Conservation (phyloP, 2,797 vertebrate species). For the Rallus crepitans region DNA sequence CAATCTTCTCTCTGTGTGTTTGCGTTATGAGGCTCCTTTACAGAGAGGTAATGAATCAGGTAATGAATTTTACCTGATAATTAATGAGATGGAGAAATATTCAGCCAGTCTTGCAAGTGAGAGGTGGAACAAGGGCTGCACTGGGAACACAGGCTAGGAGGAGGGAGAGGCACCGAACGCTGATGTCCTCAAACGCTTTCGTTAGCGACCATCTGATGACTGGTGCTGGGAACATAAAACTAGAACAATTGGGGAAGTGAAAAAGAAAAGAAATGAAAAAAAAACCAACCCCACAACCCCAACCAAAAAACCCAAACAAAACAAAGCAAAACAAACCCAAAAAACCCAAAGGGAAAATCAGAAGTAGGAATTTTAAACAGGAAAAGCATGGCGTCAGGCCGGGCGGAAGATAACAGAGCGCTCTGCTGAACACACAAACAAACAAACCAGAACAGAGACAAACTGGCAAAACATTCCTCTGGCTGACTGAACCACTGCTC, state of each 20-base stretch:
- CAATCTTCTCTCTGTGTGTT: background rate
- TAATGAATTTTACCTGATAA: background rate
- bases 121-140: background rate
- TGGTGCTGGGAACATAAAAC: constrained; percentile 12
- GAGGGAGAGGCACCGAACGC: background rate
- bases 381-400: constrained; percentile 95
- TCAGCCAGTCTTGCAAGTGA: background rate
- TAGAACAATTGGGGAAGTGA: constrained; percentile 55
- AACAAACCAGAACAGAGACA: constrained; percentile 65
- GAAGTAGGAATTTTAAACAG: constrained; percentile 92
- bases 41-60: background rate
- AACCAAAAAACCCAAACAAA: background rate
- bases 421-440: constrained; percentile 90
- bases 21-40: background rate
- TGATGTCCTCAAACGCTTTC: constrained; percentile 48
- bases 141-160: background rate
- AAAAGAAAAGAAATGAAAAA: constrained; percentile 36
- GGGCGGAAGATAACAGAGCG: constrained; percentile 89
- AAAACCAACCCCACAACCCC: constrained; percentile 59
- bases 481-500: constrained; percentile 78
- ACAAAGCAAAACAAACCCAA: constrained; percentile 67
- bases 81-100: background rate
- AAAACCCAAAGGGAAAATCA: constrained; percentile 73
- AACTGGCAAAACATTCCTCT: constrained; percentile 78
- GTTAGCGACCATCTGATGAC: constrained; percentile 75